Percentiles rank a stretch among this genome's conserved stretches.
phyloP scores from a whole-genome alignment of 2,888 invertebrate species.

The Cephus spinipes region DNA sequence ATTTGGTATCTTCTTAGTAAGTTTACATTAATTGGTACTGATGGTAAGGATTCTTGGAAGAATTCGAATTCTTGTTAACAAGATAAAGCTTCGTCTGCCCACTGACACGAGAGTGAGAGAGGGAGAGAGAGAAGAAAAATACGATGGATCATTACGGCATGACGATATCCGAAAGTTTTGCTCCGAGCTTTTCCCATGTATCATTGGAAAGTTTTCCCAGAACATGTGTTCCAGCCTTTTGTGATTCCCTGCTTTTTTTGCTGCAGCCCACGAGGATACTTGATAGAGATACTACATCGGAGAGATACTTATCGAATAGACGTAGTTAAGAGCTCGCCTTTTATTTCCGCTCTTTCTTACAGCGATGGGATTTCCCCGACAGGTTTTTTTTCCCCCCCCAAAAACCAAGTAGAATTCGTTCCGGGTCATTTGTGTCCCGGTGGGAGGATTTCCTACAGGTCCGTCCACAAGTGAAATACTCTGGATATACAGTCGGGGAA shows the following conservation, averaged over 20 bases:
- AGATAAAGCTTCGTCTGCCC: background rate
- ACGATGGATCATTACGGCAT: conserved; percentile 47
- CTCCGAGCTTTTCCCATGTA: conserved; percentile 33
- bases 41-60: background rate
- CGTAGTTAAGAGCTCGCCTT: conserved; percentile 17
- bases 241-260: conserved; percentile 14
- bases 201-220: conserved; percentile 42
- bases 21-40: background rate
- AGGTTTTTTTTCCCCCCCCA: conserved; percentile 11
- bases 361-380: background rate
- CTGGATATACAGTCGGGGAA: background rate
- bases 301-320: conserved; percentile 25
- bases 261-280: conserved; percentile 9
- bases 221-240: conserved; percentile 21
- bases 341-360: background rate
- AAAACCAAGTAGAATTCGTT: conserved; percentile 23
- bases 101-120: conserved; percentile 29
- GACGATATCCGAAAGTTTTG: conserved; percentile 29
- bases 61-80: background rate
- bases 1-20: too few species aligned
- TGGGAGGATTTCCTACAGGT: background rate
- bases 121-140: conserved; percentile 31
- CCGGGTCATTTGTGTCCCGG: conserved; percentile 28
- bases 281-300: conserved; percentile 16
- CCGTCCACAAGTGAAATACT: background rate